These are phyloP conservation scores for Molorchus minor DNA, from an alignment of 2,888 invertebrate species.

Conservation along the genomic window DNA sequence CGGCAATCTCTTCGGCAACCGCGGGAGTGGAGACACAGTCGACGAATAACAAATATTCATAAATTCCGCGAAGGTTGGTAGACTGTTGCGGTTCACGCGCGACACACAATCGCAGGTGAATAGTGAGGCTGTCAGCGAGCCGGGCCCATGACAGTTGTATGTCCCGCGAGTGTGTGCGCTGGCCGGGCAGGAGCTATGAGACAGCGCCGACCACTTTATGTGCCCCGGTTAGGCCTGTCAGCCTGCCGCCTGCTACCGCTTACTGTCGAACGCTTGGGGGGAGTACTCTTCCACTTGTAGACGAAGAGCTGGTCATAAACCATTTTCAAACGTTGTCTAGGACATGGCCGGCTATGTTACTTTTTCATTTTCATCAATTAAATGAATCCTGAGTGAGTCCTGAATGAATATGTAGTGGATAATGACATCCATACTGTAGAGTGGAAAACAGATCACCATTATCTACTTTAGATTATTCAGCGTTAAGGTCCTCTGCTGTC, in stretches of 20 bases:
- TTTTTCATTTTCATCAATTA: no score
- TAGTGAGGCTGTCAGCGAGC: slow-evolving; percentile 49
- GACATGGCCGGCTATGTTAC: no score
- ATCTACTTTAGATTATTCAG: no score
- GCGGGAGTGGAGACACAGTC: slow-evolving; percentile 11
- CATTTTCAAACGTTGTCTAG: no score
- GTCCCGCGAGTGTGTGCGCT: slow-evolving; percentile 37
- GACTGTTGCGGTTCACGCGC: slow-evolving; percentile 47
- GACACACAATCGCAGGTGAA: slow-evolving; percentile 47
- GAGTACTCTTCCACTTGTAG: slow-evolving; percentile 15
- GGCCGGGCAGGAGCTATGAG: slow-evolving; percentile 47
- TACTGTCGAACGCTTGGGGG: slow-evolving; percentile 21
- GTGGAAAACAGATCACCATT: no score
- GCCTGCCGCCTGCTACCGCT: slow-evolving; percentile 43
- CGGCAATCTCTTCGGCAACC: slow-evolving; percentile 13
- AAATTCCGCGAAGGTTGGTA: slow-evolving; percentile 47
- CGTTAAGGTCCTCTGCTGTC: no score
- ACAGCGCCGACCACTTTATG: slow-evolving; percentile 50
- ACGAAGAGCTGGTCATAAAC: no score
- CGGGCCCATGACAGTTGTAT: slow-evolving; percentile 50
- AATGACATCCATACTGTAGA: no score
- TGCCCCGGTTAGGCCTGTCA: slow-evolving; percentile 48
- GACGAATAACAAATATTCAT: slow-evolving; percentile 46
- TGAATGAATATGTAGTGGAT: no score
- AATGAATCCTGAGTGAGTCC: no score